Percentiles rank a stretch among this genome's conserved stretches.
phyloP scores from a whole-genome alignment of 2,797 vertebrate species.

The Pantherophis vulpinus region DNA sequence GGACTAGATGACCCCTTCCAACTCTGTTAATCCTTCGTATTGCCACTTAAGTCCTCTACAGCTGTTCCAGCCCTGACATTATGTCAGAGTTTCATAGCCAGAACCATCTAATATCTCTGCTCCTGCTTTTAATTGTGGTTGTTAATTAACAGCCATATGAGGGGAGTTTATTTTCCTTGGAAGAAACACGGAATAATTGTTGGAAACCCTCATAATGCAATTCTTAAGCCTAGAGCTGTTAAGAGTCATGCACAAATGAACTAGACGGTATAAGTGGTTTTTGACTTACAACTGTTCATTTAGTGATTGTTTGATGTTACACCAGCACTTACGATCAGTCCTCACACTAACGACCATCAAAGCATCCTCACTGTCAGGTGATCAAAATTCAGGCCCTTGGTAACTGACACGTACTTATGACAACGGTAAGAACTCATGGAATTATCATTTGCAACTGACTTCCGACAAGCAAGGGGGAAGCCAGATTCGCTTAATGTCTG shows the following conservation, averaged over 20 bases:
- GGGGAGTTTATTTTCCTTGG: conserved; percentile 21
- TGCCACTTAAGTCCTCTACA: conserved; percentile 60
- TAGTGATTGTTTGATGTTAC: no score
- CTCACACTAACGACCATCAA: no score
- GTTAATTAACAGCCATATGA: conserved; percentile 20
- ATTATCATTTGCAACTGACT: no score
- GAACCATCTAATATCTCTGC: conserved; percentile 42
- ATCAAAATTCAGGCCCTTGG: no score
- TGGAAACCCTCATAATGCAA: not conserved
- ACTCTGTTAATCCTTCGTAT: conserved; percentile 42
- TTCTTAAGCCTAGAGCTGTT: conserved; percentile 23
- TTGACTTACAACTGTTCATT: accelerated
- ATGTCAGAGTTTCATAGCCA: conserved; percentile 60
- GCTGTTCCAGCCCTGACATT: conserved; percentile 52
- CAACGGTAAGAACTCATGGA: no score
- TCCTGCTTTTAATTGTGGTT: conserved; percentile 44
- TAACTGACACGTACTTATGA: no score
- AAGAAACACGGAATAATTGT: not conserved
- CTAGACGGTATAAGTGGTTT: conserved; percentile 3
- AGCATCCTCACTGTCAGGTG: no score
- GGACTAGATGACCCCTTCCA: no score
- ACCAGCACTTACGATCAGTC: no score
- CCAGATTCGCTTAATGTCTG: no score
- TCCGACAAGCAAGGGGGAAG: no score
- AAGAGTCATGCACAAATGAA: conserved; percentile 46